A percentile compares a stretch with the other conserved stretches of the same genome.
phyloP scores from a whole-genome alignment of 35 echinoderm and acorn worm species.

The Heliocidaris erythrogramma region DNA sequence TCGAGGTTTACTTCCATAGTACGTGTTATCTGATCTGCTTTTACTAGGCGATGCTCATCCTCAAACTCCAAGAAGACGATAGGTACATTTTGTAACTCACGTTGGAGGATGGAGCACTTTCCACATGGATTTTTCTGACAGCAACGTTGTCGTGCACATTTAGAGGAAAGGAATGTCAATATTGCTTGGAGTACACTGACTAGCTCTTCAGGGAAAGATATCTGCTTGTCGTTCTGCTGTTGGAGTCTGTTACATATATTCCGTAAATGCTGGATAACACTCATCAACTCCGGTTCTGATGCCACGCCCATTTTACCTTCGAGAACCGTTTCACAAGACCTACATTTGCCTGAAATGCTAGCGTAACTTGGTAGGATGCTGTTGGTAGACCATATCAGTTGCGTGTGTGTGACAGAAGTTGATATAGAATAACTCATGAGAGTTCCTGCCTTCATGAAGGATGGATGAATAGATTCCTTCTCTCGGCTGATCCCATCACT shows the following conservation, averaged over 20 bases:
- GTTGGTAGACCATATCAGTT: background rate
- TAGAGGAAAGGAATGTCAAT: background rate
- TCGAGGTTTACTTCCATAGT: background rate
- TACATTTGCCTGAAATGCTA: background rate
- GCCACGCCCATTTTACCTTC: background rate
- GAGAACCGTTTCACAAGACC: background rate
- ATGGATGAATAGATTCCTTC: background rate
- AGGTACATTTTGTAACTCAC: constrained; percentile 27
- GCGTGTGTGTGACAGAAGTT: background rate
- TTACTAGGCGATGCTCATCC: background rate
- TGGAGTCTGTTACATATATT: background rate
- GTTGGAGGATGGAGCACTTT: background rate
- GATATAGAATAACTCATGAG: background rate
- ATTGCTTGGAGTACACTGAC: background rate
- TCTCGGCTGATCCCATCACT: background rate
- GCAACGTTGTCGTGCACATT: background rate
- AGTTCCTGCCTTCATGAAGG: background rate
- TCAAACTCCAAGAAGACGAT: background rate
- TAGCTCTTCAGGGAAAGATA: background rate
- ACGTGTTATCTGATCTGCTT: background rate
- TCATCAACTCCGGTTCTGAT: background rate
- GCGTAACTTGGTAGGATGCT: background rate
- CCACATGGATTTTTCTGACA: background rate
- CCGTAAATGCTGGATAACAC: background rate
- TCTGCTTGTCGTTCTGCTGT: background rate